These are phyloP conservation scores for Danaus plexippus DNA, from an alignment of 1,140 invertebrate genomes.

Conservation along the genomic window DNA sequence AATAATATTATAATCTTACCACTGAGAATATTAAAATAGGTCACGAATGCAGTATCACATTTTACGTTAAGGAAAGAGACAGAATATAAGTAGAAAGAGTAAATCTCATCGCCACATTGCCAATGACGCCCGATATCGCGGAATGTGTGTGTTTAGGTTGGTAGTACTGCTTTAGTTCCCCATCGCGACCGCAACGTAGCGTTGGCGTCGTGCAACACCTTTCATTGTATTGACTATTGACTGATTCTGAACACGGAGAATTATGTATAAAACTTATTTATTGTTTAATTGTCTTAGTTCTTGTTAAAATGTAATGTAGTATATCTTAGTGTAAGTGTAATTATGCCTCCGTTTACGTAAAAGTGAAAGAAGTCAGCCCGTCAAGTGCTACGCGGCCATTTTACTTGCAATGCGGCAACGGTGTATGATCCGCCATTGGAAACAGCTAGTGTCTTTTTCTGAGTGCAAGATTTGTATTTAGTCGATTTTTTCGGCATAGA, in stretches of 20 bases:
- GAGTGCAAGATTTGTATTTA: constrained; percentile 72
- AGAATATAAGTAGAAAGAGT: constrained; percentile 42
- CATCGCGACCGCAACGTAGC: constrained; percentile 70
- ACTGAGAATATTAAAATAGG: constrained; percentile 26
- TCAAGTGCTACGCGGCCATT: constrained; percentile 76
- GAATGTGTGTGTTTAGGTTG: constrained; percentile 59
- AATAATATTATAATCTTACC: constrained; percentile 2
- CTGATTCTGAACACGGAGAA: constrained; percentile 71
- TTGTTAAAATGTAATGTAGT: constrained; percentile 66
- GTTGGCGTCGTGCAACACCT: constrained; percentile 72
- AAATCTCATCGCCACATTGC: constrained; percentile 57
- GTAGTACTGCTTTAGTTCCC: constrained; percentile 65
- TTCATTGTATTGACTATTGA: constrained; percentile 77
- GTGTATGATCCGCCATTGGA: constrained; percentile 80
- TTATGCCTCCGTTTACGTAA: constrained; percentile 68
- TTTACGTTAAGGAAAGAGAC: constrained; percentile 44
- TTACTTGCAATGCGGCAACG: constrained; percentile 79
- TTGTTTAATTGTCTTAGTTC: constrained; percentile 71
- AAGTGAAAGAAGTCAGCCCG: constrained; percentile 66
- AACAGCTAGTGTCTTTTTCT: constrained; percentile 75
- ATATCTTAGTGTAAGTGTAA: constrained; percentile 69
- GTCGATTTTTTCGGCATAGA: constrained; percentile 62
- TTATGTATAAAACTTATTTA: constrained; percentile 74
- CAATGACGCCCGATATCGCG: constrained; percentile 65
- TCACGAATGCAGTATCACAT: constrained; percentile 30